Evolutionary conservation across 2,113 vertebrate genomes (phyloP), one percentile per base, ranked within the genome.

Genomic region (Alces alces): DNA sequence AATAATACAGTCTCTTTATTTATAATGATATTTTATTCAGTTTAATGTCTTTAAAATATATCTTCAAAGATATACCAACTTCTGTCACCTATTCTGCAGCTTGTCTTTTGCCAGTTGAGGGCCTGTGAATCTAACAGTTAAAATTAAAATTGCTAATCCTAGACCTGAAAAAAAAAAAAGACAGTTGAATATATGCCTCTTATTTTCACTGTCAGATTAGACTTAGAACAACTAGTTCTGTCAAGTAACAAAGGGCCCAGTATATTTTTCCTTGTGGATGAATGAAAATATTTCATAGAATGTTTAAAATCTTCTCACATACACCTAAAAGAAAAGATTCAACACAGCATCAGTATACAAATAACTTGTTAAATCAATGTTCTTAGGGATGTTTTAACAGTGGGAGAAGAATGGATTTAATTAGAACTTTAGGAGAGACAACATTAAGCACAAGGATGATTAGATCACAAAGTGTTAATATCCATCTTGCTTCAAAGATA

Each of bases 101-200:
- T 98, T 98, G 97, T 98, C 97, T 98, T 98, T 96, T 98, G 87
- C 97, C 97, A 97, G 91, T 91, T 97, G 95, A 96, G 97, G 54
- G 73, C 96, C 98, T 89, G 80, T 97, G 98, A 98, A 97, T 97
- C 94, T 97, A 96, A 97, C 97, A 98, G 95, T 98, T 98, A 60
- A 98, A 98, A 98, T 98, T 98, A 98, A 99, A 99, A 99, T 98
- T 97, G 96, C 98, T 98, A 98, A 98, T 98, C 97, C 94, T 86
- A 50, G 3, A 94, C 52, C 57, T 92, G 25, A 78, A 86, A 96
- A 98, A 98, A 50, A 98, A 50, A 98, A 98, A 88, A 96, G 94
- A 96, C 89, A 98, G 97, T 66, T 89, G 89, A 83, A 98, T 98
- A 98, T 94, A 98, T 85, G 96, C 92, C 73, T 95, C 95, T 94